These are phyloP conservation scores for Tetheella fluctuosa DNA, from an alignment of 2,888 invertebrate species.

Conservation along the genomic window DNA sequence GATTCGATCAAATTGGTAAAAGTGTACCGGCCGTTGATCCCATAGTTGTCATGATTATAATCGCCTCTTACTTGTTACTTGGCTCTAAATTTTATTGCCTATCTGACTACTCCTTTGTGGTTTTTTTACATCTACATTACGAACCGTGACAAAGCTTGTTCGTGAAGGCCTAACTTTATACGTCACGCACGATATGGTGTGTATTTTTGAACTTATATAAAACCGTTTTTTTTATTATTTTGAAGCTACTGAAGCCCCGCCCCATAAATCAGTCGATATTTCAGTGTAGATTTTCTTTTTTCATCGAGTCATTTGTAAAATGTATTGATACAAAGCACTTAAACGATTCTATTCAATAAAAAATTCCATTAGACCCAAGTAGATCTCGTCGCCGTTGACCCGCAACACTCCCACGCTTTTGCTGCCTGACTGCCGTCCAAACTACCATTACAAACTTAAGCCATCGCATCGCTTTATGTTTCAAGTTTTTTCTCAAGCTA, in stretches of 20 bases:
- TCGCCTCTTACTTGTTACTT: slow-evolving; percentile 45
- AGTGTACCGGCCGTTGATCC: slow-evolving; percentile 59
- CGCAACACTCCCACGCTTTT: slow-evolving; percentile 63
- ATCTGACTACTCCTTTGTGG: slow-evolving; percentile 35
- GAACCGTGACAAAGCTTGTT: slow-evolving; percentile 1
- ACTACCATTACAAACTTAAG: slow-evolving; percentile 12
- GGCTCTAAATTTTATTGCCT: slow-evolving; percentile 32
- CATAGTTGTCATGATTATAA: slow-evolving; percentile 47
- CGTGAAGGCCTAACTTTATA: not conserved
- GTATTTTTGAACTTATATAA: not conserved
- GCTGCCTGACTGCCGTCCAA: slow-evolving; percentile 37
- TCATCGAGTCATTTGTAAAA: slow-evolving; percentile 1
- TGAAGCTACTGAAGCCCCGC: not conserved
- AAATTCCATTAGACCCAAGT: slow-evolving; percentile 38
- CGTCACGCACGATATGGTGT: not conserved
- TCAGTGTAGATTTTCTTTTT: not conserved
- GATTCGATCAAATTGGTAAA: slow-evolving; percentile 64
- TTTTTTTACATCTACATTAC: slow-evolving; percentile 19
- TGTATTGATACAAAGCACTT: slow-evolving; percentile 8
- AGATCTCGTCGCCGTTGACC: slow-evolving; percentile 50
- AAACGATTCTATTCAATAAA: slow-evolving; percentile 24
- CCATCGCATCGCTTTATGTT: slow-evolving; percentile 17
- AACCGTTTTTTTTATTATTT: not conserved
- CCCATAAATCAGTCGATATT: not conserved
- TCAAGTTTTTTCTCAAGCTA: slow-evolving; percentile 41